These are phyloP conservation scores for cat (Felis catus) DNA, from an alignment of 2,113 vertebrate genomes.

Conservation along the genomic window F.catus_Fca126_mat1.0 CM031414.1:96692001-96692500, in stretches of 20 bases:
- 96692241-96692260: too few relatives aligned
- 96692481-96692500: not conserved
- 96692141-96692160: too few relatives aligned
- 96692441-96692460: not conserved
- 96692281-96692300: not conserved
- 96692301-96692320: not conserved
- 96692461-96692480: not conserved
- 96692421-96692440: not conserved
- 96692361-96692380: not conserved
- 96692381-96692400: not conserved
- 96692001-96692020: not conserved
- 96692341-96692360: not conserved
- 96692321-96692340: not conserved
- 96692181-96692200: too few relatives aligned
- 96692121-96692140: too few relatives aligned
- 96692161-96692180: too few relatives aligned
- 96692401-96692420: not conserved
- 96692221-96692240: too few relatives aligned
- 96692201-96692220: too few relatives aligned
- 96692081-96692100: too few relatives aligned
- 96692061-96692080: too few relatives aligned
- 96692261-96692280: not conserved
- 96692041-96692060: too few relatives aligned
- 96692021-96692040: not conserved
- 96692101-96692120: too few relatives aligned